Conservation (phyloP, 2,797 vertebrate genomes). For the Carduelis carduelis region DNA sequence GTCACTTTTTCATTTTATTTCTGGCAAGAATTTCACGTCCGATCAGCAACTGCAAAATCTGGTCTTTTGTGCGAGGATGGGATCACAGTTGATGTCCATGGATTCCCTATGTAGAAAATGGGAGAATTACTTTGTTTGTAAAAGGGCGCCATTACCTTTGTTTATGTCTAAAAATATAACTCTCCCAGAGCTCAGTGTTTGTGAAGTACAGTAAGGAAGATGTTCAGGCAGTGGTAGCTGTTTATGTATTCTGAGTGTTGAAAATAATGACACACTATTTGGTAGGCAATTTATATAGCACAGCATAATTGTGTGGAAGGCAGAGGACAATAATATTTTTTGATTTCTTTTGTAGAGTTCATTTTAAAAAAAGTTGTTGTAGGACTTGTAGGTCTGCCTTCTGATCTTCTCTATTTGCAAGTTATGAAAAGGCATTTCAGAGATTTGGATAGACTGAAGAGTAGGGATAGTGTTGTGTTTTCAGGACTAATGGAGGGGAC, state of each 20-base stretch:
- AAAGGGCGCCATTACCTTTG: background rate
- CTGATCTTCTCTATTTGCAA: background rate
- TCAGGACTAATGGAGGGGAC: background rate
- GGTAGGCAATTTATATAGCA: background rate
- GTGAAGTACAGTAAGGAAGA: background rate
- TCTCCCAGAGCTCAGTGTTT: background rate
- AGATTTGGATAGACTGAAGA: background rate
- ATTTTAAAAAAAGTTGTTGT: rapidly evolving
- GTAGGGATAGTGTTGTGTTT: background rate
- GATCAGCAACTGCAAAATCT: background rate
- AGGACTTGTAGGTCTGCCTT: background rate
- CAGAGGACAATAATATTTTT: background rate
- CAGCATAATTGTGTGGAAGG: background rate
- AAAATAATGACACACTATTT: background rate
- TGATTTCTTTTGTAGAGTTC: background rate
- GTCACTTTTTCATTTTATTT: background rate
- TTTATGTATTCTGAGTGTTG: background rate
- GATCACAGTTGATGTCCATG: background rate
- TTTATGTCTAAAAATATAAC: background rate
- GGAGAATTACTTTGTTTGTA: background rate
- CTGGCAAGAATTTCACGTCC: background rate
- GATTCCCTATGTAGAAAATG: background rate
- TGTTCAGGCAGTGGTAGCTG: background rate
- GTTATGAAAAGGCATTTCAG: background rate
- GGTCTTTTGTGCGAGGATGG: background rate